These are phyloP conservation scores for Oxyura jamaicensis DNA, from an alignment of 2,113 vertebrate species.

Conservation along the genomic window DNA sequence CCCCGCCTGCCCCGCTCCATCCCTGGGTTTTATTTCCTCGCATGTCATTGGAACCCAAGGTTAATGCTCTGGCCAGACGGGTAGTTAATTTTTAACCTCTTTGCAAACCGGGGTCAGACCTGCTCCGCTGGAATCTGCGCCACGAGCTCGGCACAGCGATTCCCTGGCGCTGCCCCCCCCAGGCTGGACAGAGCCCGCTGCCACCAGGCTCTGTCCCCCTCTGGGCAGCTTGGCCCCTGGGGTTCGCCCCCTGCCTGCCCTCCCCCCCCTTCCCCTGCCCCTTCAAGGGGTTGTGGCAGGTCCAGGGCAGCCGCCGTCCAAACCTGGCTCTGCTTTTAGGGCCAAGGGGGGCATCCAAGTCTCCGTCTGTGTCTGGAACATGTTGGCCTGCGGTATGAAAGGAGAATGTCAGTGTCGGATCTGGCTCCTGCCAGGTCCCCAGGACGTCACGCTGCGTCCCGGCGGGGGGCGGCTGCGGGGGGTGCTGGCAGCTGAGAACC, in stretches of 20 bases:
- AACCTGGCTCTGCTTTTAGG: background rate
- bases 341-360: too few relatives aligned
- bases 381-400: background rate
- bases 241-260: background rate
- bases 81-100: constrained; percentile 61
- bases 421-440: too few relatives aligned
- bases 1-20: accelerated
- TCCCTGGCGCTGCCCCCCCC: background rate
- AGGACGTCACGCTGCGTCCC: too few relatives aligned
- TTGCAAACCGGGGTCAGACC: background rate
- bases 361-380: background rate
- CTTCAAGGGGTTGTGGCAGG: background rate
- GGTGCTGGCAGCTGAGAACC: background rate
- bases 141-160: background rate
- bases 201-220: background rate
- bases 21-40: constrained; percentile 63
- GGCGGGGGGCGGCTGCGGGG: too few relatives aligned
- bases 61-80: background rate
- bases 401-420: background rate
- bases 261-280: background rate
- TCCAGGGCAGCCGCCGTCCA: background rate
- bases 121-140: background rate
- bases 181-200: background rate
- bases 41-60: background rate
- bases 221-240: accelerated